A percentile compares a stretch with the other conserved stretches of the same genome.
These are phyloP conservation scores for Chloebia gouldiae DNA, from an alignment of 2,113 vertebrate genomes.

Conservation along the genomic window DNA sequence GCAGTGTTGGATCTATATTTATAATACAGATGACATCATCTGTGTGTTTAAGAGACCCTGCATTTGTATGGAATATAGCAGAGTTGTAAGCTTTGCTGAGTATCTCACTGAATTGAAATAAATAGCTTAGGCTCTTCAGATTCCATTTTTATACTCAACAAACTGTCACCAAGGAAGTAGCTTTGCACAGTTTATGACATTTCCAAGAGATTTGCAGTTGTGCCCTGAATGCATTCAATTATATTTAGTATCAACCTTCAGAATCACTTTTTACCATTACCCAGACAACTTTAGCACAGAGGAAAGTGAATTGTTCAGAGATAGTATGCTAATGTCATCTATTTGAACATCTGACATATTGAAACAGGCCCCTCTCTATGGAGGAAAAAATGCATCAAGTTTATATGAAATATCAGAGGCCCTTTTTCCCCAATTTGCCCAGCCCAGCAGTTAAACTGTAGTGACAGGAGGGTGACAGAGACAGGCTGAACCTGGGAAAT, in stretches of 20 bases:
- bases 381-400: background rate
- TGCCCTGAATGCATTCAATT: constrained; percentile 67
- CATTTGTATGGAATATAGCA: background rate
- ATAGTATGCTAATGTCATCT: constrained; percentile 35
- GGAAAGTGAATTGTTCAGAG: constrained; percentile 23
- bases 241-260: constrained; percentile 60
- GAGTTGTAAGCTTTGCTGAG: background rate
- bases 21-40: background rate
- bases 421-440: background rate
- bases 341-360: constrained; percentile 20
- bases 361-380: background rate
- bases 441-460: background rate
- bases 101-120: constrained; percentile 59
- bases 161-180: constrained; percentile 33
- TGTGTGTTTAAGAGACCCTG: background rate
- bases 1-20: background rate
- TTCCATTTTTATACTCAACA: constrained; percentile 67
- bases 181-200: constrained; percentile 59
- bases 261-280: constrained; percentile 62
- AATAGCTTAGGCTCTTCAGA: constrained; percentile 41
- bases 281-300: constrained; percentile 2
- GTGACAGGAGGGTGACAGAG: background rate
- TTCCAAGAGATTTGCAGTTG: constrained; percentile 61
- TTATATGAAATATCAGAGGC: background rate
- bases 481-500: background rate